Base-by-base conservation (phyloP, 2,888 invertebrate genomes). In the Embidobia sp. region DNA sequence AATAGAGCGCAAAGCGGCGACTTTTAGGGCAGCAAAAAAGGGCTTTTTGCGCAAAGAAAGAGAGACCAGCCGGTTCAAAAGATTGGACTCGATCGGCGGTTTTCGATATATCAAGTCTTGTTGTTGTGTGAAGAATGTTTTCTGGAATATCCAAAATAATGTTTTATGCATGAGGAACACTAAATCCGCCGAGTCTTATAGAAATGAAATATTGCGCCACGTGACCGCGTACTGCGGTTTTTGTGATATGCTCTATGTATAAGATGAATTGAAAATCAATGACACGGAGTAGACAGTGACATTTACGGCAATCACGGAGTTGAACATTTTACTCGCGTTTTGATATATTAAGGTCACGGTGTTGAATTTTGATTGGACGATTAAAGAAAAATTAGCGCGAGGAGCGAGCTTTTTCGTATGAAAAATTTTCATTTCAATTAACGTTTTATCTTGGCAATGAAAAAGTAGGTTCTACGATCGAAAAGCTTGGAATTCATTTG, bases 201-300 rank as follows among this genome's bases (percentile, higher is more conserved):
- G 77, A 77, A 77, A 76, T 79, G 78, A 80, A 77, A 80, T 80
- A 78, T 80, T 63, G 72, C 67, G 22, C 48, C 78, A 78, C 74
- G 70, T 78, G 78, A 78, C 55, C 70, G 66, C 70, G 33, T 70
- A 63, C 70, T 70, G 78, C 70, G 70, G 78, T 75, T 78, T 78
- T 78, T 78, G 70, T 48, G 69, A 37, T 59, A 51, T 61, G 74
- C 33, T 26, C 61, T 66, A 46, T 53, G 66, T 61, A 63, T 72
- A 67, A 61, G 67, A 72, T 53, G 74, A 70, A 78, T 78, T 73
- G 70, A 74, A 78, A 78, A 78, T 78, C 74, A 72, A 78, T 78
- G 74, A 18, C 51, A 44, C 35, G 26, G 19, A 53, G 37, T 27
- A 57, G 59, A 70, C 66, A 64, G 53, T 72, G 66, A 72, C 59